These are phyloP conservation scores for Helleia helle DNA, from an alignment of 2,888 invertebrate species.

Conservation along the genomic window DNA sequence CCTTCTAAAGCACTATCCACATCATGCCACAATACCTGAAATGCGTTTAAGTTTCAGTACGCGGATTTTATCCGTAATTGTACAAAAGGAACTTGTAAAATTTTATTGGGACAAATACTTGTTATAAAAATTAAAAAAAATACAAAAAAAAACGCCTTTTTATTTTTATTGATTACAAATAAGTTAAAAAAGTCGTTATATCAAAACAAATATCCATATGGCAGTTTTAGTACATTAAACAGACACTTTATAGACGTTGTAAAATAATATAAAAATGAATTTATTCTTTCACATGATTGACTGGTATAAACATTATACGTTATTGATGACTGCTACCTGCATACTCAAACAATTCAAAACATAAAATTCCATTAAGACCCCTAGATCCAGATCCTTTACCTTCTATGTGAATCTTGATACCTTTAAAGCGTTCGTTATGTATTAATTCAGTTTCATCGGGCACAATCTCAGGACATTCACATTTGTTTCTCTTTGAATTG, in stretches of 20 bases:
- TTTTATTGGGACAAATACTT: slow-evolving; percentile 68
- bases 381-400: slow-evolving; percentile 34
- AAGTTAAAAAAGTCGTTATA: too few species aligned
- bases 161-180: slow-evolving; percentile 16
- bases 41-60: slow-evolving; percentile 47
- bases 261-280: too few species aligned
- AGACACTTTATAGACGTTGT: too few species aligned
- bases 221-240: too few species aligned
- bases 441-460: too few species aligned
- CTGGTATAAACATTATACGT: too few species aligned
- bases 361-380: slow-evolving; percentile 32
- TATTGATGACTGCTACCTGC: too few species aligned
- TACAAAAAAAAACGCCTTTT: slow-evolving; percentile 36
- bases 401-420: slow-evolving; percentile 30
- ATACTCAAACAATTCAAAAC: slow-evolving; percentile 31
- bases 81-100: slow-evolving; percentile 68
- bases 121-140: slow-evolving; percentile 66
- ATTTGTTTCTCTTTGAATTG: too few species aligned
- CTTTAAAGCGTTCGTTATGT: slow-evolving; percentile 18
- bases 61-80: slow-evolving; percentile 57
- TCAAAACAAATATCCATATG: too few species aligned
- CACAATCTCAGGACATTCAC: slow-evolving; percentile 14
- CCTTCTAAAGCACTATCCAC: slow-evolving; percentile 39
- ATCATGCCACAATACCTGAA: slow-evolving; percentile 42
- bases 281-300: too few species aligned